Evolutionary conservation across 2,113 vertebrate species (phyloP).

Genomic region (Ceratotherium simum): DNA sequence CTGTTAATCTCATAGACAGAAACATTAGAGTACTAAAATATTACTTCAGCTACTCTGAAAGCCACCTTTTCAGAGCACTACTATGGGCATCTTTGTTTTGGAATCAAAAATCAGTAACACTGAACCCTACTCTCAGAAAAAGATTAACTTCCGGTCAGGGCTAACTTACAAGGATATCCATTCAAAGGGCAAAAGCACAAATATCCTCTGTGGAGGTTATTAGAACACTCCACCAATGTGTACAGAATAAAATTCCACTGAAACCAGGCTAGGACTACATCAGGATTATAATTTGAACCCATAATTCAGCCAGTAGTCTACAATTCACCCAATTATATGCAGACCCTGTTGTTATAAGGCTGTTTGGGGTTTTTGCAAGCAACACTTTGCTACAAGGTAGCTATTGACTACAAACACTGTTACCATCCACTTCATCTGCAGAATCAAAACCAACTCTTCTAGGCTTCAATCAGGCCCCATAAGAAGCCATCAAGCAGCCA

Average conservation of each 20-base stretch:
- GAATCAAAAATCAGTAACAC: not conserved
- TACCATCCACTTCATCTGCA: slow-evolving; percentile 34
- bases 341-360: slow-evolving; percentile 47
- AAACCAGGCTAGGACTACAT: not conserved
- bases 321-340: slow-evolving; percentile 39
- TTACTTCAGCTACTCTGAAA: slow-evolving; percentile 45
- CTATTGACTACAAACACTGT: slow-evolving; percentile 57
- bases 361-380: not conserved
- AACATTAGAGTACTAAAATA: slow-evolving; percentile 38
- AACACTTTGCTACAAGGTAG: slow-evolving; percentile 55
- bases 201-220: slow-evolving; percentile 55
- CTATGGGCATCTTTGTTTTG: slow-evolving; percentile 5
- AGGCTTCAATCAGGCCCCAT: slow-evolving; percentile 29
- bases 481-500: not conserved
- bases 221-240: slow-evolving; percentile 2
- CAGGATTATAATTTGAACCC: slow-evolving; percentile 7
- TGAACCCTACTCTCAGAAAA: not conserved
- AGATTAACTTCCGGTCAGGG: slow-evolving; percentile 40
- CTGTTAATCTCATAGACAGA: slow-evolving; percentile 38
- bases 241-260: slow-evolving; percentile 42
- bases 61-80: slow-evolving; percentile 42
- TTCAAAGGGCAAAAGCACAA: slow-evolving; percentile 62
- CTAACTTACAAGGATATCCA: not conserved
- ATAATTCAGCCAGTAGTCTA: slow-evolving; percentile 20
- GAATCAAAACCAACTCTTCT: slow-evolving; percentile 58